Evolutionary conservation across 2,888 invertebrate species (phyloP).

Genomic region (Neuroscelio doddi): DNA sequence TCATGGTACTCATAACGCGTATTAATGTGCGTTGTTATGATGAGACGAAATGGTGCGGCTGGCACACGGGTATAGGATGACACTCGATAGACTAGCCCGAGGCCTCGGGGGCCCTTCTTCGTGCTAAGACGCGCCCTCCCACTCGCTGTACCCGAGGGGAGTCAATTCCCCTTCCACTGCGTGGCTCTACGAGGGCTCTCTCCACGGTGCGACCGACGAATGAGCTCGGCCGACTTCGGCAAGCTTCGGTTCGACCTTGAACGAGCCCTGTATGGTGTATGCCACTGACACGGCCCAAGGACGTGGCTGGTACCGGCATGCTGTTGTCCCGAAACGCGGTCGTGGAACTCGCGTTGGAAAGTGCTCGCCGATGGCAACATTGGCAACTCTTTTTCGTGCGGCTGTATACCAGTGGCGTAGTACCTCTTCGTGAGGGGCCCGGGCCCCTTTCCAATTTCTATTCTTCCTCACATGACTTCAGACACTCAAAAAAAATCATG

Average conservation of each 20-base stretch:
- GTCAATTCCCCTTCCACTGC: constrained; percentile 1
- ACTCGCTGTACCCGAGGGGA: constrained; percentile 4
- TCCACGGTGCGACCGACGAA: constrained; percentile 19
- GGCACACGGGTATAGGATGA: constrained; percentile 69
- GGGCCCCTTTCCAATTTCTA: constrained; percentile 12
- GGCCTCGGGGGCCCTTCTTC: constrained; percentile 42
- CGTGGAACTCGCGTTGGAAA: constrained; percentile 69
- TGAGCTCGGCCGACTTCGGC: constrained; percentile 44
- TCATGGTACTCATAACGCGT: constrained; percentile 53
- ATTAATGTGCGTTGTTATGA: constrained; percentile 63
- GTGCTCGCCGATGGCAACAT: constrained; percentile 63
- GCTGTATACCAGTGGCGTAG: constrained; percentile 41
- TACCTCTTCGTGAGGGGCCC: constrained; percentile 27
- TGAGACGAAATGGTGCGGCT: constrained; percentile 59
- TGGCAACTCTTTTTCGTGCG: constrained; percentile 62
- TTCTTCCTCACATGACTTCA: no score
- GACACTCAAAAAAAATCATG: no score
- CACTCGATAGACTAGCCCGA: constrained; percentile 54
- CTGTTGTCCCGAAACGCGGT: constrained; percentile 71
- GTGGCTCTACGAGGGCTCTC: not conserved
- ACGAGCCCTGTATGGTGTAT: constrained; percentile 72
- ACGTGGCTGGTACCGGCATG: constrained; percentile 64
- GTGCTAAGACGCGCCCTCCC: constrained; percentile 43
- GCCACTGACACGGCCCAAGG: constrained; percentile 73
- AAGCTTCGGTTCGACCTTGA: constrained; percentile 68